Conservation (phyloP, 2,888 invertebrate genomes). For the Limenitis arthemis region DNA sequence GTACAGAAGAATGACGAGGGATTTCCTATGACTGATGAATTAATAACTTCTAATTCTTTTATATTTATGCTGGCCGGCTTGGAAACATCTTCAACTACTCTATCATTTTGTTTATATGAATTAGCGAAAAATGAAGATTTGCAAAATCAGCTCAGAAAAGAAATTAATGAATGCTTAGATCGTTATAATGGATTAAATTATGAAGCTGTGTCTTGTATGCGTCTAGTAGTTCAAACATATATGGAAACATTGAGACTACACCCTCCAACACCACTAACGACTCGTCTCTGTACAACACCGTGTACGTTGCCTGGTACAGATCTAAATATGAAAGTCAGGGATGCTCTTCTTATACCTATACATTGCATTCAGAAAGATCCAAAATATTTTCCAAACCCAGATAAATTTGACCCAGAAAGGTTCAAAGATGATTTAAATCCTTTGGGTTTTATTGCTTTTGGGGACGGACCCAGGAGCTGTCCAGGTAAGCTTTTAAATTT, state of each 20-base stretch:
- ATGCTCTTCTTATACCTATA: conserved; percentile 54
- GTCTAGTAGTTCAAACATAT: conserved; percentile 42
- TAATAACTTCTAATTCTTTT: conserved; percentile 65
- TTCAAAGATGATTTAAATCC: conserved; percentile 49
- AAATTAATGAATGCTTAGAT: conserved; percentile 47
- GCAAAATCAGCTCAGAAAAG: conserved; percentile 47
- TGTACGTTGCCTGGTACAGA: conserved; percentile 47
- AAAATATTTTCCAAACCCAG: conserved; percentile 50
- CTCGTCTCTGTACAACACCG: conserved; percentile 53
- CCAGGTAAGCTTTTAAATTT: conserved; percentile 40
- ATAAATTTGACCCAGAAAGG: conserved; percentile 57
- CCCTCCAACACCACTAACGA: conserved; percentile 59
- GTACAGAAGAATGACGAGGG: conserved; percentile 49
- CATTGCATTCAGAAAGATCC: conserved; percentile 58
- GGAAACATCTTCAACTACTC: conserved; percentile 58
- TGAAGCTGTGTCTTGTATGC: conserved; percentile 55
- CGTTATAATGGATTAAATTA: conserved; percentile 48
- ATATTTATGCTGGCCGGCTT: conserved; percentile 67
- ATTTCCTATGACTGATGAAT: conserved; percentile 58
- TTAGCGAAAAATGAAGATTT: conserved; percentile 52
- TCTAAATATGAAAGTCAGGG: conserved; percentile 43
- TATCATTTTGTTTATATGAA: conserved; percentile 62
- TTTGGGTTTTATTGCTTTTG: conserved; percentile 55
- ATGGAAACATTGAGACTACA: conserved; percentile 56
- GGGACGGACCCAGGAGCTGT: conserved; percentile 61